These are phyloP conservation scores for Hyles lineata DNA, from an alignment of 2,888 invertebrate genomes.

Conservation along the genomic window DNA sequence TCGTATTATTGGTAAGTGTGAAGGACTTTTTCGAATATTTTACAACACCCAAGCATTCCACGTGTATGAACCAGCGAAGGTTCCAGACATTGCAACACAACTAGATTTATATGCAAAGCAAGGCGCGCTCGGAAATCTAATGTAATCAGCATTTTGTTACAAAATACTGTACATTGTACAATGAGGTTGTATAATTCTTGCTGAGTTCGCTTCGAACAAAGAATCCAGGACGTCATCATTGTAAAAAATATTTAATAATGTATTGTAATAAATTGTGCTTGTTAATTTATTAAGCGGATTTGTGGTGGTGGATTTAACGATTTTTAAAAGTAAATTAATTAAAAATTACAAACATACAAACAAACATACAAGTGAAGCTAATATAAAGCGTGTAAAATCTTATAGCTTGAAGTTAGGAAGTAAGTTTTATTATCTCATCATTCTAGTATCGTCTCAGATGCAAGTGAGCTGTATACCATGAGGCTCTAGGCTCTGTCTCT, in stretches of 20 bases:
- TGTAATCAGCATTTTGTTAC: constrained; percentile 9
- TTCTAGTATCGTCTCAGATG: no score
- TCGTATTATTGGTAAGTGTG: background rate
- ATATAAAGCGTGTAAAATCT: no score
- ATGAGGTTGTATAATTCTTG: background rate
- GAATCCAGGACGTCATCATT: background rate
- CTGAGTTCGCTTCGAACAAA: background rate
- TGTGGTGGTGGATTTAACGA: no score
- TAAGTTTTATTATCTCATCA: no score
- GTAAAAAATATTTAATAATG: background rate
- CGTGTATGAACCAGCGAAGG: constrained; percentile 15
- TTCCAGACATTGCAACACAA: constrained; percentile 1
- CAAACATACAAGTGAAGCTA: no score
- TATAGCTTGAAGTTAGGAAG: no score
- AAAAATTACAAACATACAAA: no score
- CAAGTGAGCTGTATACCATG: no score
- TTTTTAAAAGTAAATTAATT: no score
- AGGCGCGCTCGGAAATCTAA: constrained; percentile 9
- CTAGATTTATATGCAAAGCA: constrained; percentile 21
- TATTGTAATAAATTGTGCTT: background rate
- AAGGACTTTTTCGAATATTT: constrained; percentile 6
- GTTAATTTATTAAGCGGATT: no score
- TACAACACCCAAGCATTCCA: background rate
- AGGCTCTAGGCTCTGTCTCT: no score
- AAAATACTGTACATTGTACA: background rate